phyloP scores from a whole-genome alignment of 2,888 invertebrate genomes.

The Ophion obscuratus region DNA sequence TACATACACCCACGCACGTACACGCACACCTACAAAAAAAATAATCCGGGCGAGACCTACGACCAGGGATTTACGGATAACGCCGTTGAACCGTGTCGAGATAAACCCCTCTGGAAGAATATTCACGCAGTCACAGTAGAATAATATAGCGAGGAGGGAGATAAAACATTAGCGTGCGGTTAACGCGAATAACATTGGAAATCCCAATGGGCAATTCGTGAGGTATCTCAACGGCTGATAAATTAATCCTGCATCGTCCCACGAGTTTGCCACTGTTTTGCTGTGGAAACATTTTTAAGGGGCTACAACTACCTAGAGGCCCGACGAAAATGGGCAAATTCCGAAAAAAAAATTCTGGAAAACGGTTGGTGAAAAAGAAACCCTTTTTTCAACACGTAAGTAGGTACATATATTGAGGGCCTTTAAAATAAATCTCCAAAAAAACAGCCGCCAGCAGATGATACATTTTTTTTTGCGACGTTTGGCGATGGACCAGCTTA shows the following conservation, averaged over 20 bases:
- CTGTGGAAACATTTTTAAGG: too few species aligned
- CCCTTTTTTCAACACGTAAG: too few species aligned
- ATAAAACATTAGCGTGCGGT: conserved; percentile 34
- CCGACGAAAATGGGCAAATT: too few species aligned
- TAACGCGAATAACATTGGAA: conserved; percentile 68
- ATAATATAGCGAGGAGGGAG: conserved; percentile 6
- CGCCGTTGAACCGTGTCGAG: conserved; percentile 64
- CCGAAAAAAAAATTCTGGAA: too few species aligned
- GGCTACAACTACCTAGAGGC: too few species aligned
- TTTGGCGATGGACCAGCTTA: too few species aligned
- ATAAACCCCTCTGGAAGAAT: conserved; percentile 65
- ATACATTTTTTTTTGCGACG: too few species aligned
- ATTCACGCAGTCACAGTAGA: conserved; percentile 46
- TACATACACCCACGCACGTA: not conserved
- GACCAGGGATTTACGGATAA: conserved; percentile 68
- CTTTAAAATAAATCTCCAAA: too few species aligned
- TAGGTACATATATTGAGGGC: too few species aligned
- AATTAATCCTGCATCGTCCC: conserved; percentile 60
- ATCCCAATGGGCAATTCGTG: conserved; percentile 60
- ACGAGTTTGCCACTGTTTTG: not conserved
- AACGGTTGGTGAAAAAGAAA: too few species aligned
- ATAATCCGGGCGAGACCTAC: conserved; percentile 49
- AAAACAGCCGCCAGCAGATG: too few species aligned
- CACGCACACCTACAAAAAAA: conserved; percentile 17
- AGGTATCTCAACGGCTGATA: conserved; percentile 45